A percentile compares a stretch with the other conserved stretches of the same genome.
phyloP scores from a whole-genome alignment of 2,113 vertebrate species.

The Hypomesus transpacificus region DNA sequence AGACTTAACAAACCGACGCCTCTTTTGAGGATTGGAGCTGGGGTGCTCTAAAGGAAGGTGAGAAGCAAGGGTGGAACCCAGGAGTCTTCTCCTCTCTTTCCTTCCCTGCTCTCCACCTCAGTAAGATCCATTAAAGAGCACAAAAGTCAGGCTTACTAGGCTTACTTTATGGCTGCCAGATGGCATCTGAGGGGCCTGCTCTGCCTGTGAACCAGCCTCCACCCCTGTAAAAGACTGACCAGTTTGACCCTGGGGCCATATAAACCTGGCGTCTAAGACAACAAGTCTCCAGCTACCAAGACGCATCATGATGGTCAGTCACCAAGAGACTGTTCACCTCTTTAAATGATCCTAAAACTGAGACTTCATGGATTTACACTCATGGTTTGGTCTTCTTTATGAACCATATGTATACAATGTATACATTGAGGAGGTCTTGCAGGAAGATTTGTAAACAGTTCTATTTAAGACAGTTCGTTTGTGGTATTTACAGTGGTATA shows the following conservation, averaged over 20 bases:
- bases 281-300: constrained; percentile 40
- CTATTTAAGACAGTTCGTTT: too few relatives aligned
- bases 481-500: too few relatives aligned
- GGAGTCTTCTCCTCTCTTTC: constrained; percentile 56
- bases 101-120: constrained; percentile 29
- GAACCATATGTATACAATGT: too few relatives aligned
- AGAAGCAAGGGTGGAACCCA: constrained; percentile 55
- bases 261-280: constrained; percentile 61
- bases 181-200: constrained; percentile 64
- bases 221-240: constrained; percentile 67
- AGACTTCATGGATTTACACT: constrained; percentile 3
- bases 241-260: constrained; percentile 57
- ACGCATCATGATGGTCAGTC: neutral
- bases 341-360: neutral
- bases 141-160: constrained; percentile 71
- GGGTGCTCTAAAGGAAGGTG: constrained; percentile 48
- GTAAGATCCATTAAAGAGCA: constrained; percentile 44
- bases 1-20: neutral
- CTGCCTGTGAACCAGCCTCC: constrained; percentile 56
- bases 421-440: too few relatives aligned
- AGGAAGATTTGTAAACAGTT: too few relatives aligned
- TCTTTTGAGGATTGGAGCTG: constrained; percentile 39
- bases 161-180: constrained; percentile 88
- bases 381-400: neutral
- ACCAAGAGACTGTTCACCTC: neutral